Percentiles rank a stretch among this genome's conserved stretches.
phyloP scores from a whole-genome alignment of 2,888 invertebrate species.

The Caenorhabditis zanzibari region DNA sequence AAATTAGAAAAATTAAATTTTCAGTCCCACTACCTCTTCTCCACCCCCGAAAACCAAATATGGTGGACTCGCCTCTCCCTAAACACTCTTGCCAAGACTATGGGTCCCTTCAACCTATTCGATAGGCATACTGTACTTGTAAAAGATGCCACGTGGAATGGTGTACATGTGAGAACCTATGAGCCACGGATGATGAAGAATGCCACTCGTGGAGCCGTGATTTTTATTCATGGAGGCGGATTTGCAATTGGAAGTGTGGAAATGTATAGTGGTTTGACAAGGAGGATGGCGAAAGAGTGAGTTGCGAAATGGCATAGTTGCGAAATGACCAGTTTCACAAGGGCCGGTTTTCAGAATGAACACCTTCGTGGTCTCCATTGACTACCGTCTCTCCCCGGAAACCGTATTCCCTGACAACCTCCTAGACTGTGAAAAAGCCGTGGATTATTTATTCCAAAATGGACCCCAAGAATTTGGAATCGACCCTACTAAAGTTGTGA shows the following conservation, averaged over 20 bases:
- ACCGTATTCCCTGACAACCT: conserved; percentile 83
- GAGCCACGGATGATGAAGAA: conserved; percentile 55
- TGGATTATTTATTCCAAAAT: conserved; percentile 81
- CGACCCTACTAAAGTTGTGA: conserved; percentile 71
- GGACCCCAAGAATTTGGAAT: conserved; percentile 67
- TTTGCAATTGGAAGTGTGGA: conserved; percentile 76
- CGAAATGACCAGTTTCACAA: background rate
- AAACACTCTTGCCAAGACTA: conserved; percentile 47
- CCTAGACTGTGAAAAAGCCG: conserved; percentile 83
- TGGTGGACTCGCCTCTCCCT: conserved; percentile 73
- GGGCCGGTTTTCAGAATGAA: conserved; percentile 62
- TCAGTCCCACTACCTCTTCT: conserved; percentile 62
- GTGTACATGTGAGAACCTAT: conserved; percentile 70
- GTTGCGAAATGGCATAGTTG: background rate
- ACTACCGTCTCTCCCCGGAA: conserved; percentile 84
- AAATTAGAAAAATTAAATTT: background rate
- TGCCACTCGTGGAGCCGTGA: conserved; percentile 72
- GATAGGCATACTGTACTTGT: conserved; percentile 27
- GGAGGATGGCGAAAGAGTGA: conserved; percentile 71
- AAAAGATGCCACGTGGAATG: conserved; percentile 42
- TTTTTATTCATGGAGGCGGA: conserved; percentile 81
- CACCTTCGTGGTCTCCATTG: conserved; percentile 73
- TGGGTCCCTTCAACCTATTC: conserved; percentile 40
- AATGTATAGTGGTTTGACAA: conserved; percentile 74
- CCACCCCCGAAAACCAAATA: conserved; percentile 57